A percentile compares a stretch with the other conserved stretches of the same genome.
phyloP scores from a whole-genome alignment of 2,888 invertebrate species.

The Eledone cirrhosa region DNA sequence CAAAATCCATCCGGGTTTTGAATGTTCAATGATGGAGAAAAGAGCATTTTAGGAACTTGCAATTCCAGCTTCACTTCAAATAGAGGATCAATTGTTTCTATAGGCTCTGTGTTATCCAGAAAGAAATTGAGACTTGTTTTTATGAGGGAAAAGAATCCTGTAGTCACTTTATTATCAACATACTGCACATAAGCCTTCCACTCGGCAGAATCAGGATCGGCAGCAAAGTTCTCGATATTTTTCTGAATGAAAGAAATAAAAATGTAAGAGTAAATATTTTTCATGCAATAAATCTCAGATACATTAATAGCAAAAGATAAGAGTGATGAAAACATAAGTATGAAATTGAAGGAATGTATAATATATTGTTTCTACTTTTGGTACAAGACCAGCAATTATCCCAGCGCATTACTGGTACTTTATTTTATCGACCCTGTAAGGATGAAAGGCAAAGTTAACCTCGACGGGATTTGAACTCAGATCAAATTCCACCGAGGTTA shows the following conservation, averaged over 20 bases:
- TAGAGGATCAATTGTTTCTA: slow-evolving; percentile 14
- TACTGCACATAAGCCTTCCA: slow-evolving; percentile 35
- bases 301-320: no score
- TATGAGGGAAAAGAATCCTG: slow-evolving; percentile 29
- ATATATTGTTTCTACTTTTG: no score
- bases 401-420: no score
- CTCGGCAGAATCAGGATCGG: not conserved
- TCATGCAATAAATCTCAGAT: no score
- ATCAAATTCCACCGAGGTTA: no score
- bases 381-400: no score
- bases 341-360: no score
- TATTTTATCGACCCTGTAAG: no score
- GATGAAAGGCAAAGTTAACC: no score
- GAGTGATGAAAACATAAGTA: no score
- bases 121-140: slow-evolving; percentile 32
- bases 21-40: slow-evolving; percentile 30
- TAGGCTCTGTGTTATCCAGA: slow-evolving; percentile 30
- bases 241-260: slow-evolving; percentile 65
- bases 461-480: no score
- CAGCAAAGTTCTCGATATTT: slow-evolving; percentile 72
- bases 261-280: not conserved
- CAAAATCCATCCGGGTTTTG: slow-evolving; percentile 28
- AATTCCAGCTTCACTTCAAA: slow-evolving; percentile 32
- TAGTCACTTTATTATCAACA: slow-evolving; percentile 33
- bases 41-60: slow-evolving; percentile 30